Evolutionary conservation across 1,140 invertebrate species (phyloP), one percentile per base, ranked within the genome.

Genomic region (Nebria ingens): DNA sequence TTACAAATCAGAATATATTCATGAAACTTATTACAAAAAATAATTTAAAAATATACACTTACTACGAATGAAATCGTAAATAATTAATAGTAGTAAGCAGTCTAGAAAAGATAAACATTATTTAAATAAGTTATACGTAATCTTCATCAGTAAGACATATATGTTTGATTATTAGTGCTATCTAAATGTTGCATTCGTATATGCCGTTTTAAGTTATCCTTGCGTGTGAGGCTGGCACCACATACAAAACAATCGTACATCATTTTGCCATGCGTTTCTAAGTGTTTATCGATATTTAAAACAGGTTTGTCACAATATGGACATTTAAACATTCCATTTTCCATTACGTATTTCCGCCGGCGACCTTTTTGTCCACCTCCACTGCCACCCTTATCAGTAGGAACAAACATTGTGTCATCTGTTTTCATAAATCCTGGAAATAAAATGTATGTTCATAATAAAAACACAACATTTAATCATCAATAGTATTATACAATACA

Each of bases 171-270:
- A n/a, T n/a, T n/a, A n/a, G n/a, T n/a, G n/a, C n/a, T n/a, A n/a
- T n/a, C n/a, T n/a, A n/a, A n/a, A n/a, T 34, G 25, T n/a, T 34
- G 25, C 25, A 34, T 34, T n/a, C 25, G 25, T 12, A 19, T 49
- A 17, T 49, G 42, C 6, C 42, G 42, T 49, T 49, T 49, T 17
- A 49, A 49, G 19, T 49, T 49, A 17, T 49, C 42, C 17, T 15
- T 13, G 6, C 42, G 42, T 49, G 42, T 49, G 6, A 49, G 17
- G 4, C 17, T 17, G 4, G 42, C 19, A 4, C 19, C 19, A 49
- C 42, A 49, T 49, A 49, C 17, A 6, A 17, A 9, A 49, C 42
- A 49, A 6, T 17, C 4, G 42, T 11, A 49, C 13, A 15, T 49
- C 17, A 6, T 49, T 17, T 19, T 6, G 6, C 17, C 42, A 49